These are phyloP conservation scores for Drosophila jambulina DNA, from an alignment of 1,140 invertebrate genomes.

Conservation along the genomic window DNA sequence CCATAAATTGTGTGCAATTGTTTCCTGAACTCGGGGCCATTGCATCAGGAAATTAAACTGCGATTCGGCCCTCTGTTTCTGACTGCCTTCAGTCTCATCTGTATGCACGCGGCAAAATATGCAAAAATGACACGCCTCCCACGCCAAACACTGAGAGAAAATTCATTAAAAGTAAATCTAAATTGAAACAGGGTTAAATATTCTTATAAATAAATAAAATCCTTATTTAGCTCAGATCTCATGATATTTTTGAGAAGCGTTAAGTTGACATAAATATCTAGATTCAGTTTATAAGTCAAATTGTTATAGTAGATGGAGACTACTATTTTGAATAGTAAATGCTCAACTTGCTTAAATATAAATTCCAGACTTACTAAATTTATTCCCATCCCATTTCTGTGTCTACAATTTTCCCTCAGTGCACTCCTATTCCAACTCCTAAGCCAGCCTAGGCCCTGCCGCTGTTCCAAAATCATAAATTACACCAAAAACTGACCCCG, in stretches of 20 bases:
- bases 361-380: not conserved
- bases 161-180: not conserved
- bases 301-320: no score
- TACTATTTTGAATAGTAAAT: no score
- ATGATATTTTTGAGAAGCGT: no score
- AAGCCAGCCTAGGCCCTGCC: not conserved
- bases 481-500: slow-evolving; percentile 62
- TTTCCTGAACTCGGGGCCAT: slow-evolving; percentile 63
- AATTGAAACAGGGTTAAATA: not conserved
- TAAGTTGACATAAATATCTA: no score
- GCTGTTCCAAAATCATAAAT: slow-evolving; percentile 63
- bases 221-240: not conserved
- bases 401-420: not conserved
- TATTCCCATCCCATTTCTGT: not conserved
- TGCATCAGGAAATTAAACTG: slow-evolving; percentile 58
- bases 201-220: not conserved
- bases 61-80: slow-evolving; percentile 23
- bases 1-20: slow-evolving; percentile 71
- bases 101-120: slow-evolving; percentile 65
- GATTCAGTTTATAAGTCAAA: no score
- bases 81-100: slow-evolving; percentile 48
- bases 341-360: no score
- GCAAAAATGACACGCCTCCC: slow-evolving; percentile 55
- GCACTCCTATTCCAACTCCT: not conserved
- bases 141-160: slow-evolving; percentile 16